Evolutionary conservation across 2,888 invertebrate genomes (phyloP).

Genomic region (Nephrocerus scutellatus): DNA sequence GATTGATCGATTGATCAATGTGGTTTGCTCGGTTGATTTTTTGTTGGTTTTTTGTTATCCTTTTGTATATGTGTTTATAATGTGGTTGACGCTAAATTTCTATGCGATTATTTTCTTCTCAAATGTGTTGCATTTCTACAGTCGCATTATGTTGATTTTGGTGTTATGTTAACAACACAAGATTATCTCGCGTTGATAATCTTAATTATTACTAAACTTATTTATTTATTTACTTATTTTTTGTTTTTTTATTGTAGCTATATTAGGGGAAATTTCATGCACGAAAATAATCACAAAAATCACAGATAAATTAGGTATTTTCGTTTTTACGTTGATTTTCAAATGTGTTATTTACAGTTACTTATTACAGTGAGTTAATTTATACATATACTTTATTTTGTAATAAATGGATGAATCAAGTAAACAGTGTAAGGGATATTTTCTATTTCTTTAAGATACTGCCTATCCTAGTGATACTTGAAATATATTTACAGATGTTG

Average conservation of each 20-base stretch:
- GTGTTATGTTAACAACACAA: constrained; percentile 5
- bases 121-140: no score
- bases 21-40: constrained; percentile 11
- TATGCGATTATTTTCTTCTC: no score
- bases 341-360: not conserved
- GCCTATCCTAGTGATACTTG: constrained; percentile 4
- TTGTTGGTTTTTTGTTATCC: constrained; percentile 1
- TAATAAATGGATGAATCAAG: constrained; percentile 10
- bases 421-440: constrained; percentile 7
- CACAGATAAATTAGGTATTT: constrained; percentile 30
- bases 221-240: not conserved
- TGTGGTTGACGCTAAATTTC: no score
- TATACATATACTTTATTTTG: constrained; percentile 10
- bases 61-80: constrained; percentile 6
- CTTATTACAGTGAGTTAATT: constrained; percentile 11
- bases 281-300: constrained; percentile 31
- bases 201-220: not conserved
- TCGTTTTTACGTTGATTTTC: constrained; percentile 4
- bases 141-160: constrained; percentile 4
- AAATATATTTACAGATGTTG: constrained; percentile 16
- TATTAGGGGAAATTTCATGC: constrained; percentile 7
- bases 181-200: not conserved
- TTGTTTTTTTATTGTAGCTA: constrained; percentile 1
- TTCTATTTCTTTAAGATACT: constrained; percentile 3
- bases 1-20: constrained; percentile 5